These are phyloP conservation scores for Lagria hirta DNA, from an alignment of 2,888 invertebrate genomes.

Conservation along the genomic window DNA sequence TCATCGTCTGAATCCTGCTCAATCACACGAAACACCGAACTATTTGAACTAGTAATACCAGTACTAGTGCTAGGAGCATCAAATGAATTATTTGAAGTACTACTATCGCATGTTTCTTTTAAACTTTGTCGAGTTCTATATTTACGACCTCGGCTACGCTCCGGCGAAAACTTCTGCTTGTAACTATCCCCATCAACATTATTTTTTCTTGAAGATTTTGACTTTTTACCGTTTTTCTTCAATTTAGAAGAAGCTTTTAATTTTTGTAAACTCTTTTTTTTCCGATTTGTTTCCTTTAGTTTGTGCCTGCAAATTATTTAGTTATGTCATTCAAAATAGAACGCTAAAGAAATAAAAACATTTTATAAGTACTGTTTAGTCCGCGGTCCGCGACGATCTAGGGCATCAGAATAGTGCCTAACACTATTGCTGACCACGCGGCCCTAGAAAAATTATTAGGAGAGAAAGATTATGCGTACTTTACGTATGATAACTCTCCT, in stretches of 20 bases:
- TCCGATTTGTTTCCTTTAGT: slow-evolving; percentile 35
- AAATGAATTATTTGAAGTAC: slow-evolving; percentile 54
- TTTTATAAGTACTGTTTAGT: no score
- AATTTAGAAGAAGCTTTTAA: slow-evolving; percentile 34
- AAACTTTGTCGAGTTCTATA: slow-evolving; percentile 45
- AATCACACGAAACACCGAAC: slow-evolving; percentile 53
- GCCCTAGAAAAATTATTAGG: no score
- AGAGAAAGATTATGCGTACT: no score
- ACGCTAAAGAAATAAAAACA: no score
- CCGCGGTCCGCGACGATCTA: no score
- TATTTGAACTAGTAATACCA: slow-evolving; percentile 54
- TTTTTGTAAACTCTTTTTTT: slow-evolving; percentile 36
- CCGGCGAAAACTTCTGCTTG: slow-evolving; percentile 30
- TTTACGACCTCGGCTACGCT: slow-evolving; percentile 35
- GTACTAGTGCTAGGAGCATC: slow-evolving; percentile 69
- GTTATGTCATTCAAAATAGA: no score
- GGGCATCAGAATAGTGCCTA: no score
- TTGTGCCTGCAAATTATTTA: slow-evolving; percentile 39
- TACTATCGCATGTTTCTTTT: slow-evolving; percentile 39
- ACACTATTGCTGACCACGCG: no score
- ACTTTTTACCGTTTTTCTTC: slow-evolving; percentile 34
- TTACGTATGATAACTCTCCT: no score
- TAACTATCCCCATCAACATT: slow-evolving; percentile 30
- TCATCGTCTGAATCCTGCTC: slow-evolving; percentile 66
- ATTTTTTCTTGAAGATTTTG: slow-evolving; percentile 29